Conservation (phyloP, 1,140 invertebrate genomes). For the Psix sp. region DNA sequence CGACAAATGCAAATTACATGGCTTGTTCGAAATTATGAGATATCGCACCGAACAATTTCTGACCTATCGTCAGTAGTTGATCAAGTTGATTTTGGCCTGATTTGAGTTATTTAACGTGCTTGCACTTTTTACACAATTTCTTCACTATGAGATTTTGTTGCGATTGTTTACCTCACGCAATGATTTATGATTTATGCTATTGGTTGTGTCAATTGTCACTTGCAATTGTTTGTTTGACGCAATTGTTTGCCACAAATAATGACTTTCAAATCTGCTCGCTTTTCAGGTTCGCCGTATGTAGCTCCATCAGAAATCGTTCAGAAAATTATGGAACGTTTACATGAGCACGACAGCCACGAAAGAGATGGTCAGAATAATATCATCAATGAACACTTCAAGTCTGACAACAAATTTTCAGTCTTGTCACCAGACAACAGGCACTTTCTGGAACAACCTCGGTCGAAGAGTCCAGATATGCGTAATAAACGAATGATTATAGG, state of each 20-base stretch:
- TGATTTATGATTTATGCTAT: no score
- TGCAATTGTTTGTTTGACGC: no score
- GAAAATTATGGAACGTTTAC: conserved; percentile 79
- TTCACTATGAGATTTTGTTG: no score
- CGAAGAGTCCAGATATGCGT: conserved; percentile 74
- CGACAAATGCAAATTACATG: neutral
- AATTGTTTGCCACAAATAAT: no score
- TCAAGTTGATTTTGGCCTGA: no score
- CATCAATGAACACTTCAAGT: conserved; percentile 50
- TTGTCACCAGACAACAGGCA: conserved; percentile 78
- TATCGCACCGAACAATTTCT: neutral
- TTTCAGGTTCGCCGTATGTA: conserved; percentile 76
- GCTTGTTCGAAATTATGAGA: neutral
- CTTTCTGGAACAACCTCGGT: conserved; percentile 77
- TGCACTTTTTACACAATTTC: no score
- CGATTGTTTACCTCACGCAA: no score
- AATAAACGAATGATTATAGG: conserved; percentile 76
- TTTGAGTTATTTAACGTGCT: no score
- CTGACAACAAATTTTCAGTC: conserved; percentile 69
- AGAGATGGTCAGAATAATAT: conserved; percentile 53
- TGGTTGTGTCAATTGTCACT: no score
- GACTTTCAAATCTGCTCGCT: neutral
- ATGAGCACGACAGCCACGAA: conserved; percentile 76
- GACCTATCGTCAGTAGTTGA: neutral
- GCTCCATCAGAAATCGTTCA: conserved; percentile 79